Conservation (phyloP, 2,113 vertebrate species). For the Crotophaga sulcirostris region DNA sequence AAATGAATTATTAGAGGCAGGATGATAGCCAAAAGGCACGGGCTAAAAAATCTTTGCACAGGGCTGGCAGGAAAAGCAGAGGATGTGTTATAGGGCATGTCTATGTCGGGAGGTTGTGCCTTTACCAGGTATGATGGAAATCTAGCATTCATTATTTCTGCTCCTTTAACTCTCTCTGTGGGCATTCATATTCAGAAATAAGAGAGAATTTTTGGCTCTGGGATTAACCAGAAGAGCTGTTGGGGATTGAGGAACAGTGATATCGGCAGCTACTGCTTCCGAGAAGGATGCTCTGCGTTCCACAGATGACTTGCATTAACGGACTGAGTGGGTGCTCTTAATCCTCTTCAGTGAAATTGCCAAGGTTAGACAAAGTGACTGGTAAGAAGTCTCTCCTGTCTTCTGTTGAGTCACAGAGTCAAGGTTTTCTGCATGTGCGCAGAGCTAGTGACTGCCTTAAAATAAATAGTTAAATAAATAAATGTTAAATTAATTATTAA, state of each 20-base stretch:
- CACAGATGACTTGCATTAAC: neutral
- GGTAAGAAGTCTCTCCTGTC: neutral
- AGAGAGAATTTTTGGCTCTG: neutral
- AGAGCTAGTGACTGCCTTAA: neutral
- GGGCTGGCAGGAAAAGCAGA: neutral
- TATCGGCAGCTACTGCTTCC: neutral
- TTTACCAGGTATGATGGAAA: neutral
- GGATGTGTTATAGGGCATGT: neutral
- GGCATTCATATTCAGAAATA: neutral
- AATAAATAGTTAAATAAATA: neutral
- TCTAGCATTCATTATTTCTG: neutral
- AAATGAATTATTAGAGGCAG: neutral
- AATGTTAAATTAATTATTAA: too few relatives aligned
- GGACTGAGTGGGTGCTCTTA: neutral
- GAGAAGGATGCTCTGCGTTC: neutral
- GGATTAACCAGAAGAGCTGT: neutral
- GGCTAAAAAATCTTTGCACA: neutral
- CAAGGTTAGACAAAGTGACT: neutral
- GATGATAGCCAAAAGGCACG: neutral
- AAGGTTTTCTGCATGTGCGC: neutral
- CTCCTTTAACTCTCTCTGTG: neutral
- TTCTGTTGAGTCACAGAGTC: neutral
- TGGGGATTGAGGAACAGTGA: neutral
- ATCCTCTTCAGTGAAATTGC: neutral
- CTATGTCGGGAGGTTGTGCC: neutral